Evolutionary conservation across 53 echinoderm and acorn worm genomes (phyloP).

Genomic region (Paelopatides confundens): DNA sequence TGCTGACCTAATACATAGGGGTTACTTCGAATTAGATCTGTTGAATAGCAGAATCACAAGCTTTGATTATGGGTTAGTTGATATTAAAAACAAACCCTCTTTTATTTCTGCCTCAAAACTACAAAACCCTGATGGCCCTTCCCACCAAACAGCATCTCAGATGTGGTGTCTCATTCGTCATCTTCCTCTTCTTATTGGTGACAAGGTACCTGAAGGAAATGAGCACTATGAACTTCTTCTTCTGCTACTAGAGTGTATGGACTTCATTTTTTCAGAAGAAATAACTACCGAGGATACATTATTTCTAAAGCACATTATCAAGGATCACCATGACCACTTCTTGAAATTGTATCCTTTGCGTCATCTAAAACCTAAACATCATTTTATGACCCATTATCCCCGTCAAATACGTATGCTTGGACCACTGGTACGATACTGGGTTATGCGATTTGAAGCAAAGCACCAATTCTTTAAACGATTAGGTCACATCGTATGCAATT

Average conservation of each 20-base stretch:
- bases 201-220: constrained; percentile 67
- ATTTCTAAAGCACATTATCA: constrained; percentile 58
- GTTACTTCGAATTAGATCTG: constrained; percentile 44
- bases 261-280: constrained; percentile 52
- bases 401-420: constrained; percentile 50
- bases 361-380: constrained; percentile 61
- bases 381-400: constrained; percentile 69
- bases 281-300: constrained; percentile 63
- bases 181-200: constrained; percentile 55
- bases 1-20: constrained; percentile 44
- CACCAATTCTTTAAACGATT: constrained; percentile 62
- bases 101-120: background rate
- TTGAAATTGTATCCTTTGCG: constrained; percentile 21
- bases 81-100: constrained; percentile 53
- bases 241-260: constrained; percentile 52
- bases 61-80: constrained; percentile 59
- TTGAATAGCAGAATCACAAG: constrained; percentile 64
- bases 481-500: constrained; percentile 49
- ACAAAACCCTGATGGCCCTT: constrained; percentile 43
- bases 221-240: constrained; percentile 56
- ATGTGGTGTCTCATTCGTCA: constrained; percentile 73
- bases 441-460: constrained; percentile 73
- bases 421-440: constrained; percentile 60
- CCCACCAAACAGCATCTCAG: constrained; percentile 56
- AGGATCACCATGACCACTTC: constrained; percentile 64